These are phyloP conservation scores for Gymnothorax javanicus DNA, from an alignment of 2,797 vertebrate genomes.

Conservation along the genomic window DNA sequence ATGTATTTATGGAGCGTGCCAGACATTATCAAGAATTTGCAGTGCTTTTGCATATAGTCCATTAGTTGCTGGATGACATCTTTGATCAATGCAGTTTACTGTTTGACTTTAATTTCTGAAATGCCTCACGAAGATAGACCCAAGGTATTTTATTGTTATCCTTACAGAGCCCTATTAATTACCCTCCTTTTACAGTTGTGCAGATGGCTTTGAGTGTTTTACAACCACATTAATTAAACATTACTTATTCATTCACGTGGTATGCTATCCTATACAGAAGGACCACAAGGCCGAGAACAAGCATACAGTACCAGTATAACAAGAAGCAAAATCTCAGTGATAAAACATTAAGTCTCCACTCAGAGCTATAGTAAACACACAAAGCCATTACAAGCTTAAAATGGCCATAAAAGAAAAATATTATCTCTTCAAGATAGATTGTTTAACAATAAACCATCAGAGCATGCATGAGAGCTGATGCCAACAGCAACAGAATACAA, in stretches of 20 bases:
- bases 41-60: background rate
- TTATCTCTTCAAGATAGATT: background rate
- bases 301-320: background rate
- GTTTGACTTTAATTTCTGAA: background rate
- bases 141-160: slow-evolving; percentile 12
- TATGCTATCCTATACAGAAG: background rate
- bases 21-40: background rate
- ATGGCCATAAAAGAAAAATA: slow-evolving; percentile 12
- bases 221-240: slow-evolving; percentile 4
- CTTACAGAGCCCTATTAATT: slow-evolving; percentile 10
- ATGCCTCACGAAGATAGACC: background rate
- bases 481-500: background rate
- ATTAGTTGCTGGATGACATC: background rate
- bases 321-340: background rate
- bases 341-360: background rate
- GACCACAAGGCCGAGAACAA: background rate
- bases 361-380: background rate
- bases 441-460: background rate
- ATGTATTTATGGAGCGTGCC: background rate
- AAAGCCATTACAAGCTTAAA: slow-evolving; percentile 19
- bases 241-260: slow-evolving; percentile 13
- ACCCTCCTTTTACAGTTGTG: slow-evolving; percentile 6
- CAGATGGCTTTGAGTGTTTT: slow-evolving; percentile 4
- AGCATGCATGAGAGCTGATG: background rate
- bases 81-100: background rate